Conservation (phyloP, 2,888 invertebrate genomes). For the Omphaloscelis lunosa region DNA sequence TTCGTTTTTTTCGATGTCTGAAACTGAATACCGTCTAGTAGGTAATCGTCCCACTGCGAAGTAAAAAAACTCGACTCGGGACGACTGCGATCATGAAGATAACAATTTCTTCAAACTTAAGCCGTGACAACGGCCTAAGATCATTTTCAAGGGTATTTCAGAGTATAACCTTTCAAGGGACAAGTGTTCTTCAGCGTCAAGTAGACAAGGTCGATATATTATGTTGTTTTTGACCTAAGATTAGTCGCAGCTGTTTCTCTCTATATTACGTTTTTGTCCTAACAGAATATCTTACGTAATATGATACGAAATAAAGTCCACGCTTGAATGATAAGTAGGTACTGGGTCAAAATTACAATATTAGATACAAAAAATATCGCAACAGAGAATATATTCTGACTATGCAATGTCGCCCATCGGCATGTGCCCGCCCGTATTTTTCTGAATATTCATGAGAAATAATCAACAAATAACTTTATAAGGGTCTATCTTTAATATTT, state of each 20-base stretch:
- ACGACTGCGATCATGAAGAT: slow-evolving; percentile 19
- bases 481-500: too few species aligned
- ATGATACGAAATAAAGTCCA: not conserved
- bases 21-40: not conserved
- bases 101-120: slow-evolving; percentile 8
- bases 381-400: not conserved
- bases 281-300: not conserved
- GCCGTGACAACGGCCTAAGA: not conserved
- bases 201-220: slow-evolving; percentile 27
- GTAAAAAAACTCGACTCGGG: slow-evolving; percentile 2
- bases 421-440: too few species aligned
- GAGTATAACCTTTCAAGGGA: slow-evolving; percentile 5
- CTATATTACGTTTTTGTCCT: not conserved
- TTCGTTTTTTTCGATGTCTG: not conserved
- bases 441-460: too few species aligned
- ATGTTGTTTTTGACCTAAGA: slow-evolving; percentile 19
- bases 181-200: slow-evolving; percentile 10
- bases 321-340: not conserved
- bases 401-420: too few species aligned
- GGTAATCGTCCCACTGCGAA: not conserved
- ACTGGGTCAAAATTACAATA: not conserved
- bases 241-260: slow-evolving; percentile 13
- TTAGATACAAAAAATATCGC: not conserved
- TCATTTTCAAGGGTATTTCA: slow-evolving; percentile 30
- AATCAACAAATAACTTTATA: too few species aligned